These are phyloP conservation scores for Poecilia velifera DNA, from an alignment of 2,797 vertebrate genomes.

Conservation along the genomic window DNA sequence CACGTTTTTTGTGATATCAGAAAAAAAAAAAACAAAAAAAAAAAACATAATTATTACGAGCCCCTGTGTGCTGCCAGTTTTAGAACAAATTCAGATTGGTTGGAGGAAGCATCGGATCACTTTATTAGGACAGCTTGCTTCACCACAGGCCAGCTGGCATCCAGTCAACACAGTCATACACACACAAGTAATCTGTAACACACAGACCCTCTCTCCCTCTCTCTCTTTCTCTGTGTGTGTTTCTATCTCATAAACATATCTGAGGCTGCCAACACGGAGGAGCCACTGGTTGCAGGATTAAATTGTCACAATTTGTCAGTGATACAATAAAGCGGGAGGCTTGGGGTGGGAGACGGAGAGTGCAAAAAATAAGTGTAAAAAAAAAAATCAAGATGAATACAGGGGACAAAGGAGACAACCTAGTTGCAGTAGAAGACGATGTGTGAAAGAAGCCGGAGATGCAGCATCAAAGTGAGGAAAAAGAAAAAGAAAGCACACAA, in stretches of 20 bases:
- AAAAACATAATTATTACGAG: slow-evolving; percentile 5
- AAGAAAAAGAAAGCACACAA: slow-evolving; percentile 12
- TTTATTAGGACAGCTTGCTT: slow-evolving; percentile 73
- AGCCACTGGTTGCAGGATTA: slow-evolving; percentile 55
- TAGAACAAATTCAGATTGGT: slow-evolving; percentile 57
- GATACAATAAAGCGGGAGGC: slow-evolving; percentile 26
- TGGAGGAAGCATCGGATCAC: slow-evolving; percentile 48
- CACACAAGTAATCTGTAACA: slow-evolving; percentile 18
- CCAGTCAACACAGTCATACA: slow-evolving; percentile 47
- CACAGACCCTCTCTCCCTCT: slow-evolving; percentile 4
- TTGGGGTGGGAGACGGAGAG: too few relatives aligned
- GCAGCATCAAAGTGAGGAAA: slow-evolving; percentile 30
- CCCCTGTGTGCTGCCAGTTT: slow-evolving; percentile 36
- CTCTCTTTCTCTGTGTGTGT: slow-evolving; percentile 2
- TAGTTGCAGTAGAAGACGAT: background rate
- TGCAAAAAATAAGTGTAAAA: slow-evolving; percentile 1
- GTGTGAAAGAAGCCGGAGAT: slow-evolving; percentile 19
- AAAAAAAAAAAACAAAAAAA: slow-evolving; percentile 6
- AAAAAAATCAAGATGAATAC: background rate
- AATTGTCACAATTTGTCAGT: slow-evolving; percentile 42
- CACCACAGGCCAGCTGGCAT: slow-evolving; percentile 70
- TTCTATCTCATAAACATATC: slow-evolving; percentile 39
- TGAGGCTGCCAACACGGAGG: slow-evolving; percentile 43
- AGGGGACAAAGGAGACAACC: slow-evolving; percentile 2
- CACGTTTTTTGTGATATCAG: background rate